Base-by-base conservation (phyloP, 2,888 invertebrate species). In the Andrena praecox region DNA sequence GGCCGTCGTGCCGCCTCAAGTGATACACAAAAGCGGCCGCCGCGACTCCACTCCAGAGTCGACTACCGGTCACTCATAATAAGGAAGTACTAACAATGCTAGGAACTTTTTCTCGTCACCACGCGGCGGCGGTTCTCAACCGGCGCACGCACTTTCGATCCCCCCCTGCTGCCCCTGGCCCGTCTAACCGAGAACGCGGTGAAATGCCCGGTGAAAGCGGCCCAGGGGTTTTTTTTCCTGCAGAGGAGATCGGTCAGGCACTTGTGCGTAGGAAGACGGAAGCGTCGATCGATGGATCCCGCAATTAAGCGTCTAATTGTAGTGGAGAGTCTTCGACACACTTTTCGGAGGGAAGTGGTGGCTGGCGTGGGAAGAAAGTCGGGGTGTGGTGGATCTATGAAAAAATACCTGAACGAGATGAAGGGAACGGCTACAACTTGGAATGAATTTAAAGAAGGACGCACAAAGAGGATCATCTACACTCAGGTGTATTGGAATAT, bases 21-120 rank as follows among this genome's bases (percentile, higher is more conserved):
- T 91, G 91, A 90, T 89, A 87, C 85, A 91, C 91, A 91, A 91
- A 91, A 88, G 89, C 90, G 73, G 56, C 85, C 79, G 85, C 82
- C 77, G 77, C 81, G 80, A 78, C 81, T 79, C 75, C 75, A 74
- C 81, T 87, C 85, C 84, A 87, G 82, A 81, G 81, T 78, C 84
- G 75, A 88, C 89, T 90, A 88, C 87, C 88, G 89, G 90, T 85
- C 89, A 85, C 80, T 89, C 90, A 85, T 90, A 90, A 91, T 89
- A 89, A 90, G 87, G 85, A 90, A 89, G 90, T 88, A 80, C 82
- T 76, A 85, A 89, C 88, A 87, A 90, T 89, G 85, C 84, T 79
- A 84, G 83, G 75, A 85, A 80, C 84, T 80, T 86, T 86, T 84
- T 83, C 78, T 77, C 78, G 73, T 54, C 76, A 78, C 64, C 60